phyloP scores from a whole-genome alignment of 2,797 vertebrate species.

The Neosilurus mollespiculum region DNA sequence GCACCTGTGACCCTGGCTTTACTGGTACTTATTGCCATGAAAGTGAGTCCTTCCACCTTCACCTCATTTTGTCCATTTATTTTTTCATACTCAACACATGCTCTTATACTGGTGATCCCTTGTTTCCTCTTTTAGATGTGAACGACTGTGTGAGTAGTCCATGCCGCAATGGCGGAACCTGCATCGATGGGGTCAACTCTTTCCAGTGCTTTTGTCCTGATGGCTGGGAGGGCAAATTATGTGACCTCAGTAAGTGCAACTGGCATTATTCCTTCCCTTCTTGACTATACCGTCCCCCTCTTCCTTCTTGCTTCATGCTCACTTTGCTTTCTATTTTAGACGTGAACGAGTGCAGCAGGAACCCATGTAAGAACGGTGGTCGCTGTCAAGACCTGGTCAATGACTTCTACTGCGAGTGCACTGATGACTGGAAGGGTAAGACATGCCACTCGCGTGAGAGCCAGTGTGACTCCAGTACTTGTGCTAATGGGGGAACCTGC shows the following conservation, averaged over 20 bases:
- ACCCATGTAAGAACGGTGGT: constrained; percentile 92
- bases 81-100: background rate
- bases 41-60: constrained; percentile 74
- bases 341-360: constrained; percentile 89
- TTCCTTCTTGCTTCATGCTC: background rate
- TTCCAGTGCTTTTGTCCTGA: constrained; percentile 93
- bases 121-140: constrained; percentile 75
- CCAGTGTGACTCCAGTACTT: constrained; percentile 91
- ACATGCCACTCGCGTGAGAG: constrained; percentile 96
- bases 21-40: constrained; percentile 94
- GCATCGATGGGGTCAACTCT: constrained; percentile 88
- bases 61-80: background rate
- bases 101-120: background rate
- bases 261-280: background rate
- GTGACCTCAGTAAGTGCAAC: constrained; percentile 84
- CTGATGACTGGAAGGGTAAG: constrained; percentile 95
- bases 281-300: background rate
- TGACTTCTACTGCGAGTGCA: constrained; percentile 93
- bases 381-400: constrained; percentile 89
- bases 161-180: constrained; percentile 90
- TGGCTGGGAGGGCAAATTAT: constrained; percentile 94
- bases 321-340: constrained; percentile 70
- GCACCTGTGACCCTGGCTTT: constrained; percentile 88
- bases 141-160: constrained; percentile 87
- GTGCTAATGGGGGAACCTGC: constrained; percentile 93